These are phyloP conservation scores for Sphyrna mokarran DNA, from an alignment of 2,113 vertebrate genomes.

Conservation along the genomic window DNA sequence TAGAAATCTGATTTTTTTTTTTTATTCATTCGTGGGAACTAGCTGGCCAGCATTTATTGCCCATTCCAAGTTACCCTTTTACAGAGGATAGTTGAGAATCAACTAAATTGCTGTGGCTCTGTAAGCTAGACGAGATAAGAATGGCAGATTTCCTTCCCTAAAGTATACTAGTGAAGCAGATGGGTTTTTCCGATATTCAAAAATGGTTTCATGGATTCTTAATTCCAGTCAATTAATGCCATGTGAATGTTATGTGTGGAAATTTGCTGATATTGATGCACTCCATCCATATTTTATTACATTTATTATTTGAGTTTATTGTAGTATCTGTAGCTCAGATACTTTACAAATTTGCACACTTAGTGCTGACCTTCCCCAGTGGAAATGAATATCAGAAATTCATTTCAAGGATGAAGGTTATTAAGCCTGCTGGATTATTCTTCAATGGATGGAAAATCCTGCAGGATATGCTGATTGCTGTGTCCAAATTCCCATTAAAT, in stretches of 20 bases:
- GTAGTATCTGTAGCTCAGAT: not conserved
- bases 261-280: not conserved
- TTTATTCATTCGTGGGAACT: too few relatives aligned
- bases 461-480: not conserved
- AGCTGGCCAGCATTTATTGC: too few relatives aligned
- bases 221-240: too few relatives aligned
- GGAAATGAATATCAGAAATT: not conserved
- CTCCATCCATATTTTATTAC: not conserved
- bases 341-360: not conserved
- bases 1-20: not conserved
- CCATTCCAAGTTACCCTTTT: too few relatives aligned
- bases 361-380: not conserved
- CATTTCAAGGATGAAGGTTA: not conserved
- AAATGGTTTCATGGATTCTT: too few relatives aligned
- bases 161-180: too few relatives aligned
- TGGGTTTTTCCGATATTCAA: too few relatives aligned
- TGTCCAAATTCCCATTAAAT: not conserved
- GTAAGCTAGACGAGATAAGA: too few relatives aligned
- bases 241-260: not conserved
- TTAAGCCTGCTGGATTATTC: not conserved
- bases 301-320: not conserved
- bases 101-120: too few relatives aligned
- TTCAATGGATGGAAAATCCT: not conserved
- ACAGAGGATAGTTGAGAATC: too few relatives aligned
- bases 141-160: too few relatives aligned